Conservation (phyloP, 2,113 vertebrate species). For the Irena cyanogastra region DNA sequence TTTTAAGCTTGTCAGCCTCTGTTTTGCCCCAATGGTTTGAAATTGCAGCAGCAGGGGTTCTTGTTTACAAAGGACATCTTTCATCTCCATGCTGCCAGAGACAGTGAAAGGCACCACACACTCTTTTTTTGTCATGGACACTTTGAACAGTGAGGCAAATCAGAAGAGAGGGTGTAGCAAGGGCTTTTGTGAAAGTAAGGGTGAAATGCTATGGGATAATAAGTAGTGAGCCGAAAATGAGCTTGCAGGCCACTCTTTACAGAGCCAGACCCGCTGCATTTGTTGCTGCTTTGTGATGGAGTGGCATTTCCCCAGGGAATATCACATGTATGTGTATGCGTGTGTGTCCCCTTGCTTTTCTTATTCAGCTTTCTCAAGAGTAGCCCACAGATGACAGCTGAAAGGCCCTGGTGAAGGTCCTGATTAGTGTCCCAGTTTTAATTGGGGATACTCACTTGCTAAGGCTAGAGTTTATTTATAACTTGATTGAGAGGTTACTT, state of each 20-base stretch:
- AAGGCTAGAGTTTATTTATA: neutral
- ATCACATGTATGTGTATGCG: neutral
- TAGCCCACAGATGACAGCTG: neutral
- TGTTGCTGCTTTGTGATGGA: neutral
- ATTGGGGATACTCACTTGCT: neutral
- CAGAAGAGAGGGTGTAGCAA: neutral
- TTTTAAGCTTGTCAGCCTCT: neutral
- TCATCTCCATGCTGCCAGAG: constrained; percentile 28
- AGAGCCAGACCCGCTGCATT: neutral
- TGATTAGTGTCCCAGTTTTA: neutral
- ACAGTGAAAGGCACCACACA: neutral
- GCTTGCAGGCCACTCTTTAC: neutral
- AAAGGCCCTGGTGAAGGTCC: neutral
- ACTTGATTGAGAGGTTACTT: neutral
- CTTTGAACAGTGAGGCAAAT: neutral
- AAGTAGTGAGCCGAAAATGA: neutral
- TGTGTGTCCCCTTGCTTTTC: neutral
- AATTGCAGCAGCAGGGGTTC: neutral
- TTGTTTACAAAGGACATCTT: constrained; percentile 24
- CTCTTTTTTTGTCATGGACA: neutral
- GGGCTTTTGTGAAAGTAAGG: neutral
- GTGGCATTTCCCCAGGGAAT: neutral
- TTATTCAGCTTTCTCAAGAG: neutral
- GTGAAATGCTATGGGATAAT: neutral
- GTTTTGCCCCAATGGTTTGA: neutral